Evolutionary conservation across 2,888 invertebrate genomes (phyloP).

Genomic region (Drosophila nigricruria): DNA sequence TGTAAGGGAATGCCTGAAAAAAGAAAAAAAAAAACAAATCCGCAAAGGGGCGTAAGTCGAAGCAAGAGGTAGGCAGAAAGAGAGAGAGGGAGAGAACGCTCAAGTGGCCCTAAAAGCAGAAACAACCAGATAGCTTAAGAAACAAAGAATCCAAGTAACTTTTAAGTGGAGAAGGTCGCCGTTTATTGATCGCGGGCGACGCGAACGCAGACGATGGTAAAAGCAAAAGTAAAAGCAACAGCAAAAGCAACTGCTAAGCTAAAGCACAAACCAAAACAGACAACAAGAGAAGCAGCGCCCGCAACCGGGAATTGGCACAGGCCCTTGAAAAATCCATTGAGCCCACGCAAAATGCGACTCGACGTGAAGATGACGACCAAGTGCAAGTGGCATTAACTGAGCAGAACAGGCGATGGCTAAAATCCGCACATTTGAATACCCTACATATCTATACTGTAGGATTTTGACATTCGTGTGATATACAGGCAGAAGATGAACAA

Average conservation of each 20-base stretch:
- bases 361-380: conserved; percentile 52
- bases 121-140: conserved; percentile 39
- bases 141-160: conserved; percentile 56
- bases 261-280: conserved; percentile 34
- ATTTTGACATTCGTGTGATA: neutral
- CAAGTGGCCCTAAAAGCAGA: conserved; percentile 51
- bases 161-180: conserved; percentile 69
- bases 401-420: conserved; percentile 11
- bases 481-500: neutral
- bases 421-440: conserved; percentile 1
- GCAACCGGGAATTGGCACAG: conserved; percentile 70
- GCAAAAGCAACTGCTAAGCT: conserved; percentile 8
- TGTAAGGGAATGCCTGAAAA: conserved; percentile 45
- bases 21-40: conserved; percentile 47
- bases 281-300: conserved; percentile 35
- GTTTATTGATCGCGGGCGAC: conserved; percentile 67
- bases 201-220: conserved; percentile 23
- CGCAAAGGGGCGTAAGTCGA: conserved; percentile 26
- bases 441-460: conserved; percentile 1
- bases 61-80: neutral
- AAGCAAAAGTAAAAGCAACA: conserved; percentile 37
- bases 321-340: conserved; percentile 69
- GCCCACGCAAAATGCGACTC: conserved; percentile 64
- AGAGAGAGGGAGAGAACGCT: conserved; percentile 7
- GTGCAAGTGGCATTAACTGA: conserved; percentile 63